phyloP scores from a whole-genome alignment of 2,888 invertebrate species.

The Euplagia quadripunctaria region DNA sequence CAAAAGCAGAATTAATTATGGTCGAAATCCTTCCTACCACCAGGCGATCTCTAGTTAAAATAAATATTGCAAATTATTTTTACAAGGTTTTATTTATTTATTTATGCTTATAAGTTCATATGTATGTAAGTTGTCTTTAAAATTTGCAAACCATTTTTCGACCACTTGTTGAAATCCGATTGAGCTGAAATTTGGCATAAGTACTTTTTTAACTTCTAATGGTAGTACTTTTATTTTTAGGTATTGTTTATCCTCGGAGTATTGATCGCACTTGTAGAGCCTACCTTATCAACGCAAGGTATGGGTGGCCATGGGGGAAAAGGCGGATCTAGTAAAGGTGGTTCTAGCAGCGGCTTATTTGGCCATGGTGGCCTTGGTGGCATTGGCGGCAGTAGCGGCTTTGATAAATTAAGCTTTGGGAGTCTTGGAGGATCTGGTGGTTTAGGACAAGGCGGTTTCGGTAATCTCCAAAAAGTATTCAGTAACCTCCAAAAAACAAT shows the following conservation, averaged over 20 bases:
- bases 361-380: not conserved
- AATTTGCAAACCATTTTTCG: too few species aligned
- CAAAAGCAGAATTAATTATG: too few species aligned
- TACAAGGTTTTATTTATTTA: too few species aligned
- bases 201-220: too few species aligned
- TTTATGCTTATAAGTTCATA: too few species aligned
- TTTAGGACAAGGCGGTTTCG: not conserved
- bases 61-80: too few species aligned
- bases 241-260: constrained; percentile 18
- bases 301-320: constrained; percentile 9
- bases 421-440: constrained; percentile 7
- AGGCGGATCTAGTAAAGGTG: constrained; percentile 25
- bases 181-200: too few species aligned
- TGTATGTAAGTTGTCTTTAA: too few species aligned
- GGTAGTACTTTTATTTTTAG: constrained; percentile 21
- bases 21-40: too few species aligned
- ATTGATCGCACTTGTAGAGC: constrained; percentile 18
- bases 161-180: too few species aligned
- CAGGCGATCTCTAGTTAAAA: too few species aligned
- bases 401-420: constrained; percentile 31
- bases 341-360: constrained; percentile 11
- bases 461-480: not conserved
- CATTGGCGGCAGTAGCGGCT: constrained; percentile 11
- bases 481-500: not conserved
- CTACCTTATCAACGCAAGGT: constrained; percentile 22